These are phyloP conservation scores for Syngnathus typhle DNA, from an alignment of 2,113 vertebrate genomes.

Conservation along the genomic window DNA sequence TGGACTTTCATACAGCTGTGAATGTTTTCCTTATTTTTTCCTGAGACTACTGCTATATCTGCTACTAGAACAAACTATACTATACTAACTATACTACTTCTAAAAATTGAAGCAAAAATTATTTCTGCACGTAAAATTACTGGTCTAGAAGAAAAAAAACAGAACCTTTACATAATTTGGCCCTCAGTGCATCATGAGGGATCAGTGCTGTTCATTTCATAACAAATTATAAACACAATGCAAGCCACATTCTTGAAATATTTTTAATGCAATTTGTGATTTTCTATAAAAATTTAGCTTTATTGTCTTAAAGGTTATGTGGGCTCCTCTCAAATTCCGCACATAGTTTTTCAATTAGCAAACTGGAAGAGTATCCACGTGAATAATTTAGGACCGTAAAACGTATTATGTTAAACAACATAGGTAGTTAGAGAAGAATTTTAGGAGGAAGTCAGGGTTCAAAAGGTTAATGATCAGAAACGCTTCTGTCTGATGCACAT, in stretches of 20 bases:
- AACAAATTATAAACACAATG: no score
- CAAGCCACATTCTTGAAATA: no score
- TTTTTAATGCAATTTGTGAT: no score
- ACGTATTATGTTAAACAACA: slow-evolving; percentile 6
- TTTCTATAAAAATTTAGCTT: no score
- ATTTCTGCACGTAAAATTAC: not conserved
- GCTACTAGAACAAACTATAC: not conserved
- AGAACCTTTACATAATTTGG: not conserved
- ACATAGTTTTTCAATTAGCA: not conserved
- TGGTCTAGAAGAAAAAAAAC: not conserved
- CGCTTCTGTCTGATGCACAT: slow-evolving; percentile 27
- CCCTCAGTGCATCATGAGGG: not conserved
- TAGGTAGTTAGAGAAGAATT: slow-evolving; percentile 1
- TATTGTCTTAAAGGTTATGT: no score
- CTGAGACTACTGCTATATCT: not conserved
- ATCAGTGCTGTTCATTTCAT: no score
- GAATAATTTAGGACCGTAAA: not conserved
- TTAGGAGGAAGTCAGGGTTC: slow-evolving; percentile 34
- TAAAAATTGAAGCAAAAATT: not conserved
- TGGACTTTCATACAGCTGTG: no score
- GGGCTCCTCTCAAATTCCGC: no score
- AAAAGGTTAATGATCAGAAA: slow-evolving; percentile 36
- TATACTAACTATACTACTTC: not conserved
- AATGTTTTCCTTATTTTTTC: no score
- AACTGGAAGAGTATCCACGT: not conserved